Percentiles rank a stretch among this genome's conserved stretches.
These are phyloP conservation scores for Eucera pruinosa DNA, from an alignment of 2,888 invertebrate genomes.

Conservation along the genomic window DNA sequence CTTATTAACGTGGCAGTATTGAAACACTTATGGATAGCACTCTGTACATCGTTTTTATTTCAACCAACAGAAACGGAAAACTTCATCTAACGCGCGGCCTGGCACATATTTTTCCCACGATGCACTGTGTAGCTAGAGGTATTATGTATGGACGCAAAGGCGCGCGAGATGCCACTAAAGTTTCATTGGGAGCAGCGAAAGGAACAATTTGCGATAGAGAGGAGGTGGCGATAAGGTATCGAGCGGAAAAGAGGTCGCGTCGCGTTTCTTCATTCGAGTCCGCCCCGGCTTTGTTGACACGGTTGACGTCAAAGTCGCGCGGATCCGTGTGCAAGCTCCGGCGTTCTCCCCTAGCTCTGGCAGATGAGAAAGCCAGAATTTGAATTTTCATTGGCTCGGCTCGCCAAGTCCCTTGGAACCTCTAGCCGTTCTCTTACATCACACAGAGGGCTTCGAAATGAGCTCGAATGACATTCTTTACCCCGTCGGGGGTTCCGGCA, in stretches of 20 bases:
- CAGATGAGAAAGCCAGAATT: slow-evolving; percentile 26
- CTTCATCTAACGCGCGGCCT: no score
- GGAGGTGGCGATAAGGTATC: slow-evolving; percentile 16
- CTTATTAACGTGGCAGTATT: no score
- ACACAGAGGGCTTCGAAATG: slow-evolving; percentile 5
- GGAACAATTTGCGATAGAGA: neutral
- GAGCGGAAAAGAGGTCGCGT: slow-evolving; percentile 33
- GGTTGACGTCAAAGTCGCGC: slow-evolving; percentile 35
- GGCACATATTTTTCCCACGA: no score
- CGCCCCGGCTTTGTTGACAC: slow-evolving; percentile 31
- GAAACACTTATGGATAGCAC: no score
- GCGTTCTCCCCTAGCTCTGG: neutral
- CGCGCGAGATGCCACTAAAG: neutral
- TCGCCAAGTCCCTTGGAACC: no score
- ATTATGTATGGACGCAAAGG: neutral
- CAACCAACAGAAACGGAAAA: no score
- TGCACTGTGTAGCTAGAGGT: neutral
- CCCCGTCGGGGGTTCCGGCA: neutral
- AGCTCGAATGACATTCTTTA: slow-evolving; percentile 13
- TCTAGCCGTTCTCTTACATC: slow-evolving; percentile 5
- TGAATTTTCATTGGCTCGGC: slow-evolving; percentile 32
- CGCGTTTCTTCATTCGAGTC: slow-evolving; percentile 26
- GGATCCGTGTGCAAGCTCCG: neutral
- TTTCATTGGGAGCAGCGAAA: neutral
- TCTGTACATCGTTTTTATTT: no score